A percentile compares a stretch with the other conserved stretches of the same genome.
Conservation (phyloP, 2,888 invertebrate species). For the Antheraea assamensis region DNA sequence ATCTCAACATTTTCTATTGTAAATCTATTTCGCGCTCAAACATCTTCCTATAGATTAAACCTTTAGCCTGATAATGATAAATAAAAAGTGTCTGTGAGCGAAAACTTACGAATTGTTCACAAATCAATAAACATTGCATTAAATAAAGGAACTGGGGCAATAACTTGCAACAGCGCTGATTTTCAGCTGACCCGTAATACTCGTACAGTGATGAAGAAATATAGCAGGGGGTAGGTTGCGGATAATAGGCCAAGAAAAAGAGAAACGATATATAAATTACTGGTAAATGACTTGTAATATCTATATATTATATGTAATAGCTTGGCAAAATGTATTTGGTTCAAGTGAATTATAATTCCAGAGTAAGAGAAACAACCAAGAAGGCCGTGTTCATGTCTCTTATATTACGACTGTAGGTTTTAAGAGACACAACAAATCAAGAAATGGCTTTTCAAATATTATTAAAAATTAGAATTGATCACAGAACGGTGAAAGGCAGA, state of each 20-base stretch:
- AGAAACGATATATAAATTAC: too few relatives aligned
- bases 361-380: neutral
- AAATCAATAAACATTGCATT: too few relatives aligned
- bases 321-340: neutral
- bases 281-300: neutral
- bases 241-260: too few relatives aligned
- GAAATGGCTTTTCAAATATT: neutral
- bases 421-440: neutral
- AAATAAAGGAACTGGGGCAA: too few relatives aligned
- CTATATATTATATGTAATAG: neutral
- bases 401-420: neutral
- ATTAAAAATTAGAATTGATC: neutral
- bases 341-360: neutral
- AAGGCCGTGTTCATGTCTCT: neutral
- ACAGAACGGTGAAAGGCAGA: neutral
- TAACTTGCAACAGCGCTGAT: too few relatives aligned
- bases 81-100: too few relatives aligned
- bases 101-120: too few relatives aligned
- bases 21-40: neutral
- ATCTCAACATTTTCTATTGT: neutral
- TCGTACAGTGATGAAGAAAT: too few relatives aligned
- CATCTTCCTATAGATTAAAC: neutral
- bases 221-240: too few relatives aligned
- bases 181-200: too few relatives aligned
- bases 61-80: too few relatives aligned